Conservation (phyloP, 2,113 vertebrate genomes). For the Muntiacus reevesi region DNA sequence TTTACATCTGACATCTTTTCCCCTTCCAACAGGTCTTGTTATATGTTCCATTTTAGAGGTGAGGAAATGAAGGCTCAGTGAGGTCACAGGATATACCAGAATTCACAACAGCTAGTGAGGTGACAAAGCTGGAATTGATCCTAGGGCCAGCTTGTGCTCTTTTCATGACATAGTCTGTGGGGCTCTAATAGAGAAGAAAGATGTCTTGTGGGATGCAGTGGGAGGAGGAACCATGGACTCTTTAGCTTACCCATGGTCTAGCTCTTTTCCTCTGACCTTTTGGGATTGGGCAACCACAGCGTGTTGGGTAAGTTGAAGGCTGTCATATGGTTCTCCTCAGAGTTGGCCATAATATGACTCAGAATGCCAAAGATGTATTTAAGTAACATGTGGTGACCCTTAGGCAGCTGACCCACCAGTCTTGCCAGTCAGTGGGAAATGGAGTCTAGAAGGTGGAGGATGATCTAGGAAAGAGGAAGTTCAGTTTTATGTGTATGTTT, state of each 20-base stretch:
- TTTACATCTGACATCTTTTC: not conserved
- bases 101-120: not conserved
- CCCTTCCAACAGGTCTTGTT: too few relatives aligned
- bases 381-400: conserved; percentile 81
- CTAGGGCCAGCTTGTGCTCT: not conserved
- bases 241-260: conserved; percentile 82
- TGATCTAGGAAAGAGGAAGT: not conserved
- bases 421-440: conserved; percentile 51
- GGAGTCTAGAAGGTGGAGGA: not conserved
- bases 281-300: conserved; percentile 81
- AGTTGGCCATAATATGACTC: conserved; percentile 81
- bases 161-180: not conserved
- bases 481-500: not conserved
- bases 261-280: conserved; percentile 83
- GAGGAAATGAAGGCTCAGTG: too few relatives aligned
- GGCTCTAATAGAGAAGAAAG: not conserved
- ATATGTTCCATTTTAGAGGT: too few relatives aligned
- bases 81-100: too few relatives aligned
- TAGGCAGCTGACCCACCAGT: conserved; percentile 80
- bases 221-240: not conserved
- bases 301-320: conserved; percentile 87
- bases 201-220: not conserved
- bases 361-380: conserved; percentile 84
- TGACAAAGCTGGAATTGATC: not conserved
- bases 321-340: conserved; percentile 85